A percentile compares a stretch with the other conserved stretches of the same genome.
phyloP scores from a whole-genome alignment of 2,888 invertebrate genomes.

The Ferdinandea cuprea region DNA sequence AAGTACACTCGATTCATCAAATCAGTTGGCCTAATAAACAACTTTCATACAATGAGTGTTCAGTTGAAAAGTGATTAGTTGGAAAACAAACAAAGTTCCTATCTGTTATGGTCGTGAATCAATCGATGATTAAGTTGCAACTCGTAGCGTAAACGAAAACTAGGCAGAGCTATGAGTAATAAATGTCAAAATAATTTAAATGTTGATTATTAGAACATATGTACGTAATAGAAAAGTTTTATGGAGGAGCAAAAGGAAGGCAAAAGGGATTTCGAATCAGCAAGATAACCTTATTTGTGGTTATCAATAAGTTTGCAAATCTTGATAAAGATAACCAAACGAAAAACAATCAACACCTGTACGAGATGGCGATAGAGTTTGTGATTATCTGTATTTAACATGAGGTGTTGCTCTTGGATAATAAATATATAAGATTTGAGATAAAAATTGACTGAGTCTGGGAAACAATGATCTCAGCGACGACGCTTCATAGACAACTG shows the following conservation, averaged over 20 bases:
- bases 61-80: slow-evolving; percentile 1
- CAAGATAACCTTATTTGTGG: background rate
- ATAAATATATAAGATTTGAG: background rate
- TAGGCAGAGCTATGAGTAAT: slow-evolving; percentile 5
- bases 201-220: no score
- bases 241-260: no score
- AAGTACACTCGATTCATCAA: background rate
- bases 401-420: background rate
- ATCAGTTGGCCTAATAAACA: background rate
- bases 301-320: background rate
- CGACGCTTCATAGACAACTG: background rate
- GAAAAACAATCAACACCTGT: background rate
- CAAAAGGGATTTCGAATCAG: no score
- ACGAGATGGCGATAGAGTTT: background rate
- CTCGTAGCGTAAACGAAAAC: background rate
- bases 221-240: no score
- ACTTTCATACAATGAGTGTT: slow-evolving; percentile 6
- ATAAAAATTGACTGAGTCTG: background rate
- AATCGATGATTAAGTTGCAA: slow-evolving; percentile 5
- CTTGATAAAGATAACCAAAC: background rate
- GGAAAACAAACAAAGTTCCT: slow-evolving; percentile 2
- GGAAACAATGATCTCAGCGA: background rate
- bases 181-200: slow-evolving; percentile 12
- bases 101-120: slow-evolving; percentile 1
- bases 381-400: background rate